Percentiles rank a stretch among this genome's conserved stretches.
These are phyloP conservation scores for Anastrepha obliqua DNA, from an alignment of 1,140 invertebrate genomes.

Conservation along the genomic window DNA sequence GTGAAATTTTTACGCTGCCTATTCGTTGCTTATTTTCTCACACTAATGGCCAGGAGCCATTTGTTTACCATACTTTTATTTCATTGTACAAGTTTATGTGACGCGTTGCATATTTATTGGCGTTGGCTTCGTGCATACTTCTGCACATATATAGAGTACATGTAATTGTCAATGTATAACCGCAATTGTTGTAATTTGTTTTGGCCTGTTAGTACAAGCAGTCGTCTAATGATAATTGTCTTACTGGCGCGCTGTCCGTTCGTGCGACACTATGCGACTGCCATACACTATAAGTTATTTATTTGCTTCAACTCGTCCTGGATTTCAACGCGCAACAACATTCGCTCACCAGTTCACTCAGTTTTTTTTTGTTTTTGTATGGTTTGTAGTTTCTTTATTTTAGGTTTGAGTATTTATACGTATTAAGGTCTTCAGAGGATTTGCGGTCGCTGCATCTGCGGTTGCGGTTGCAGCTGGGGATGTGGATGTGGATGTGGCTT, in stretches of 20 bases:
- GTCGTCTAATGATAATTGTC: slow-evolving; percentile 13
- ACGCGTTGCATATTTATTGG: not conserved
- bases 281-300: slow-evolving; percentile 41
- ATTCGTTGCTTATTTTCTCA: not conserved
- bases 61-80: not conserved
- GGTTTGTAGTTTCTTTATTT: slow-evolving; percentile 42
- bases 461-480: slow-evolving; percentile 1
- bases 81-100: too few relatives aligned
- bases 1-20: not conserved
- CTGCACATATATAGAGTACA: not conserved
- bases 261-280: slow-evolving; percentile 46
- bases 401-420: not conserved
- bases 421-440: not conserved
- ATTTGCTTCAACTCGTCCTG: slow-evolving; percentile 42
- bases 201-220: not conserved
- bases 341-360: not conserved
- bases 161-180: not conserved
- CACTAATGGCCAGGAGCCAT: not conserved
- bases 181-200: slow-evolving; percentile 8
- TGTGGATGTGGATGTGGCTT: not conserved
- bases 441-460: slow-evolving; percentile 34
- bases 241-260: slow-evolving; percentile 42
- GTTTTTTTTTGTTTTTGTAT: not conserved
- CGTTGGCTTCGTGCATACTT: not conserved
- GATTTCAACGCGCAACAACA: not conserved